phyloP scores from a whole-genome alignment of 2,113 vertebrate species.

The Indicator maculatus region DNA sequence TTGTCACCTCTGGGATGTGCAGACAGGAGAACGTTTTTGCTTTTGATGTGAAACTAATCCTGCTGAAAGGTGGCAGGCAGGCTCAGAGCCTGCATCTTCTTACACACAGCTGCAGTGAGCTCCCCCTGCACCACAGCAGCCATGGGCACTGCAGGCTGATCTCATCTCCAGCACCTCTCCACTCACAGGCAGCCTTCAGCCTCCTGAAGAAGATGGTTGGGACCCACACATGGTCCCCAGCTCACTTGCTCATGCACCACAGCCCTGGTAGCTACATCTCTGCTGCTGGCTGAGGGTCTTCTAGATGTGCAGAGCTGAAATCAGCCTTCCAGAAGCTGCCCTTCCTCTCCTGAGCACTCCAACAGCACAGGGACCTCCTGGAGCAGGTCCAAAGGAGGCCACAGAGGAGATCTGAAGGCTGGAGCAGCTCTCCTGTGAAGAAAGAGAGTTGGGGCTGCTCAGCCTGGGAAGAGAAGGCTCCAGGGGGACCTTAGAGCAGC shows the following conservation, averaged over 20 bases:
- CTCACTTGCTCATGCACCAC: not conserved
- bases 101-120: not conserved
- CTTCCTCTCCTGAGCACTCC: not conserved
- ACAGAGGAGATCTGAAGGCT: too few relatives aligned
- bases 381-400: too few relatives aligned
- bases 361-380: too few relatives aligned
- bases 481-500: too few relatives aligned
- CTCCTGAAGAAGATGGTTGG: not conserved
- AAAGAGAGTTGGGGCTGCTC: too few relatives aligned
- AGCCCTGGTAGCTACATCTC: not conserved
- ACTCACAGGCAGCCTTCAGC: not conserved
- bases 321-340: not conserved
- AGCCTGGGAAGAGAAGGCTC: too few relatives aligned
- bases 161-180: not conserved
- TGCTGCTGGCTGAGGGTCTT: not conserved
- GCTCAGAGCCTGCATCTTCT: constrained; percentile 16
- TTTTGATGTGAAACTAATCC: constrained; percentile 65
- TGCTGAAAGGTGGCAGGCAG: constrained; percentile 56
- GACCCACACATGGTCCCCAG: rapidly evolving
- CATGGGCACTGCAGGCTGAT: not conserved
- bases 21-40: constrained; percentile 7
- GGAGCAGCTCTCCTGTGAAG: too few relatives aligned
- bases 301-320: not conserved
- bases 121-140: not conserved
- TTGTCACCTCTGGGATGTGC: constrained; percentile 59